These are phyloP conservation scores for Dipodomys spectabilis DNA, from an alignment of 2,113 vertebrate genomes.

Conservation along the genomic window DNA sequence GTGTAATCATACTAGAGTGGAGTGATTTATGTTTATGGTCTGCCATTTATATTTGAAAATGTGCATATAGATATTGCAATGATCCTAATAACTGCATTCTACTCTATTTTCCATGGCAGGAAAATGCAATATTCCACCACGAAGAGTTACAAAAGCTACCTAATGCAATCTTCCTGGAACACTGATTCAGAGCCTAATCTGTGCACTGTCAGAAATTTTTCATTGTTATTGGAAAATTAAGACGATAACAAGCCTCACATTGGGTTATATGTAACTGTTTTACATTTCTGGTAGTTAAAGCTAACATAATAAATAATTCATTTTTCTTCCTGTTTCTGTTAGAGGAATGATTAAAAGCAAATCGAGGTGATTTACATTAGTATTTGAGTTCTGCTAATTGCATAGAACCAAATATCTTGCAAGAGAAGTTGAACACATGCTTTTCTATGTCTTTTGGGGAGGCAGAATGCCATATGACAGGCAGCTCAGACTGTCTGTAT, in stretches of 20 bases:
- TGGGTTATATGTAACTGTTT: conserved; percentile 65
- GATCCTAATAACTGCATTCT: conserved; percentile 84
- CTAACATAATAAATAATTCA: conserved; percentile 77
- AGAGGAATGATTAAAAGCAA: conserved; percentile 79
- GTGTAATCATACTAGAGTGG: conserved; percentile 82
- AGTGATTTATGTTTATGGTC: conserved; percentile 86
- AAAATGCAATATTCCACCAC: conserved; percentile 82
- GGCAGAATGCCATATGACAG: conserved; percentile 84
- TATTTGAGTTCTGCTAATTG: conserved; percentile 67
- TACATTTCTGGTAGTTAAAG: conserved; percentile 79
- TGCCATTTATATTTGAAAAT: conserved; percentile 86
- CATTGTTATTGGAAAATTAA: conserved; percentile 80
- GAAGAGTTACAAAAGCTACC: conserved; percentile 80
- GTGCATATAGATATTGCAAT: conserved; percentile 82
- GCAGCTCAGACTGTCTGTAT: conserved; percentile 84
- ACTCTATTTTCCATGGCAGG: conserved; percentile 78
- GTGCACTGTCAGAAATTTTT: conserved; percentile 76
- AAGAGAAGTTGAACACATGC: conserved; percentile 54
- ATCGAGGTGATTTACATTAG: conserved; percentile 53
- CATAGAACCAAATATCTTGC: conserved; percentile 57
- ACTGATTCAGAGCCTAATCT: conserved; percentile 78
- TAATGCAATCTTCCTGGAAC: conserved; percentile 80
- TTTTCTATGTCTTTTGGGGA: conserved; percentile 60
- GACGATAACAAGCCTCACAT: conserved; percentile 68
- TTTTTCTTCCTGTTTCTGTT: conserved; percentile 65